phyloP scores from a whole-genome alignment of 2,797 vertebrate genomes.

The Borostomias antarcticus region DNA sequence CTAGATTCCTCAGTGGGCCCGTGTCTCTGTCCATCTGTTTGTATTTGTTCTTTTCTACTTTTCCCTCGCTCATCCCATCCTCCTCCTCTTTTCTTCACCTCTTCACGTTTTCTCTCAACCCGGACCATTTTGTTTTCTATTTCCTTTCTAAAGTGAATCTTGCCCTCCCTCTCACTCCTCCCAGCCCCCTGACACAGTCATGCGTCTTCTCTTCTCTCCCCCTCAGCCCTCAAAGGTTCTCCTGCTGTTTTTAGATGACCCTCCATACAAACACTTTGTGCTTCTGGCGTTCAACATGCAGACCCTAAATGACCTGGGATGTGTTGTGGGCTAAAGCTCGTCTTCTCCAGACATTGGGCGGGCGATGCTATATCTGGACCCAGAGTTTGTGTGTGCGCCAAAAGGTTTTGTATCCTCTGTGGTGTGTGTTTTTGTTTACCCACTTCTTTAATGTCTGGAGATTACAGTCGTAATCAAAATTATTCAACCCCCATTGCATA shows the following conservation, averaged over 20 bases:
- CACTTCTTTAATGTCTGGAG: slow-evolving; percentile 50
- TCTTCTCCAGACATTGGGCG: slow-evolving; percentile 78
- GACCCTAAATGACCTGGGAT: slow-evolving; percentile 72
- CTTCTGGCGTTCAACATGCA: slow-evolving; percentile 78
- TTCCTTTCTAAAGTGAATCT: slow-evolving; percentile 39
- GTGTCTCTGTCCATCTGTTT: slow-evolving; percentile 99
- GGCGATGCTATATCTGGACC: slow-evolving; percentile 61
- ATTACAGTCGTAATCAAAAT: too few species aligned
- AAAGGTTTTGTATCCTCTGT: slow-evolving; percentile 69
- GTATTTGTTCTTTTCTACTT: slow-evolving; percentile 99
- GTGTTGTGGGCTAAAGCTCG: slow-evolving; percentile 70
- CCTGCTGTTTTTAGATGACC: slow-evolving; percentile 41
- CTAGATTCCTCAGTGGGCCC: slow-evolving; percentile 99
- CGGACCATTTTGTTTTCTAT: slow-evolving; percentile 42
- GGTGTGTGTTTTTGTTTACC: slow-evolving; percentile 52
- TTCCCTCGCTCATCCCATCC: slow-evolving; percentile 79
- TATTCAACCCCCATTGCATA: too few species aligned
- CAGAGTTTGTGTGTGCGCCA: slow-evolving; percentile 32
- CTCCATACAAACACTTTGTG: slow-evolving; percentile 82
- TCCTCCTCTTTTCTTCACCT: slow-evolving; percentile 80
- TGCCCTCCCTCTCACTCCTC: slow-evolving; percentile 17
- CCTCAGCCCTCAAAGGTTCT: slow-evolving; percentile 37
- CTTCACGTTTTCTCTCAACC: slow-evolving; percentile 76
- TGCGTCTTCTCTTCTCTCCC: slow-evolving; percentile 49
- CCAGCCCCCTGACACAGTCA: slow-evolving; percentile 36